Conservation (phyloP, 2,888 invertebrate genomes). For the Rhimphoctona megacephalus region DNA sequence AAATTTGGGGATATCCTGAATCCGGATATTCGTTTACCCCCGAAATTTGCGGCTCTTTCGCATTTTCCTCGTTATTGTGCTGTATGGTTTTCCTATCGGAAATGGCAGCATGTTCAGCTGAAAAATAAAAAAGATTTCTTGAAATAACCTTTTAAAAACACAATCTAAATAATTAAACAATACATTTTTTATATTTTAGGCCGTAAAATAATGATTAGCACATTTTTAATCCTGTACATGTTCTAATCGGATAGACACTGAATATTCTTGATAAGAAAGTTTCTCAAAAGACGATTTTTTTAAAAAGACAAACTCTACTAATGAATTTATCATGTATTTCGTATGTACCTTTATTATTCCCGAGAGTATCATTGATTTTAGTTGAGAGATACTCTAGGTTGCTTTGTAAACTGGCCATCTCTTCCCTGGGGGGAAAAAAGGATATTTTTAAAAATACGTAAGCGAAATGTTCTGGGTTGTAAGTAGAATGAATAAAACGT, state of each 20-base stretch:
- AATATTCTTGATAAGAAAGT: not conserved
- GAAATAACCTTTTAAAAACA: not conserved
- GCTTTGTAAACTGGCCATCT: slow-evolving; percentile 93
- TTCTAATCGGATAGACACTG: not conserved
- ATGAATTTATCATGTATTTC: not conserved
- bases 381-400: slow-evolving; percentile 89
- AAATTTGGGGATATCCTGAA: slow-evolving; percentile 45
- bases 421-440: slow-evolving; percentile 87
- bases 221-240: not conserved
- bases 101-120: slow-evolving; percentile 53
- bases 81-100: slow-evolving; percentile 57
- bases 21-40: slow-evolving; percentile 42
- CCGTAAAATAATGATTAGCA: not conserved
- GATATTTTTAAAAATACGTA: slow-evolving; percentile 7
- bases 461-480: not conserved
- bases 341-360: slow-evolving; percentile 75
- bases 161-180: not conserved
- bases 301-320: not conserved
- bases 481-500: slow-evolving; percentile 41
- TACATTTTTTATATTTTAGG: not conserved
- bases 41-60: slow-evolving; percentile 25
- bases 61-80: slow-evolving; percentile 47
- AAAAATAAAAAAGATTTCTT: slow-evolving; percentile 1
- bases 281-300: not conserved
- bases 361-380: slow-evolving; percentile 81